These are phyloP conservation scores for Trichogramma dendrolimi DNA, from an alignment of 2,888 invertebrate genomes.

Conservation along the genomic window DNA sequence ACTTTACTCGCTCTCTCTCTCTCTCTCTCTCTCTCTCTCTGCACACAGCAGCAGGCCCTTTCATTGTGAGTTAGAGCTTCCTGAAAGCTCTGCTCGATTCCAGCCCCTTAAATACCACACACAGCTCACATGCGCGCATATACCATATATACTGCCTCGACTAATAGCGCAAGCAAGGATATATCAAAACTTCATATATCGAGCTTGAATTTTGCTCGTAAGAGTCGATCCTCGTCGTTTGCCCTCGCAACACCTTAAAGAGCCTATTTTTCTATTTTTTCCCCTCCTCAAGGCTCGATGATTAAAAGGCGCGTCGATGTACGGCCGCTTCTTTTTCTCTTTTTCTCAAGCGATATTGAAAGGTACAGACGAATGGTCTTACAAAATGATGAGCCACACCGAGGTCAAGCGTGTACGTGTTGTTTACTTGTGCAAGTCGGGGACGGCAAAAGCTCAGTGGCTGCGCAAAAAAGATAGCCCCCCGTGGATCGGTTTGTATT, in stretches of 20 bases:
- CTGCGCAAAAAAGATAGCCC: too few relatives aligned
- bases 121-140: too few relatives aligned
- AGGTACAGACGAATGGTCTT: too few relatives aligned
- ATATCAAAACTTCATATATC: constrained; percentile 39
- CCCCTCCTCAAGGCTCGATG: neutral
- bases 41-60: constrained; percentile 33
- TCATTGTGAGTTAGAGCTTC: constrained; percentile 45
- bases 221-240: constrained; percentile 1
- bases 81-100: constrained; percentile 43
- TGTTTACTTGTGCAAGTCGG: too few relatives aligned
- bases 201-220: constrained; percentile 17
- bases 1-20: too few relatives aligned
- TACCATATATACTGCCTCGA: constrained; percentile 21
- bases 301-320: neutral
- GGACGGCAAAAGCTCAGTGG: too few relatives aligned
- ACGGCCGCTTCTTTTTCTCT: neutral
- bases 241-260: neutral
- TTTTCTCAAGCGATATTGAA: neutral
- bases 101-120: constrained; percentile 5
- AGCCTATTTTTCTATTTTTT: neutral
- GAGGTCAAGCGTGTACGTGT: too few relatives aligned
- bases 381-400: too few relatives aligned
- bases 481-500: too few relatives aligned
- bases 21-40: too few relatives aligned
- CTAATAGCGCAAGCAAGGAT: constrained; percentile 40